These are phyloP conservation scores for Ianthella basta DNA, from an alignment of 37 sponge, comb jelly and placozoan species.

Conservation along the genomic window DNA sequence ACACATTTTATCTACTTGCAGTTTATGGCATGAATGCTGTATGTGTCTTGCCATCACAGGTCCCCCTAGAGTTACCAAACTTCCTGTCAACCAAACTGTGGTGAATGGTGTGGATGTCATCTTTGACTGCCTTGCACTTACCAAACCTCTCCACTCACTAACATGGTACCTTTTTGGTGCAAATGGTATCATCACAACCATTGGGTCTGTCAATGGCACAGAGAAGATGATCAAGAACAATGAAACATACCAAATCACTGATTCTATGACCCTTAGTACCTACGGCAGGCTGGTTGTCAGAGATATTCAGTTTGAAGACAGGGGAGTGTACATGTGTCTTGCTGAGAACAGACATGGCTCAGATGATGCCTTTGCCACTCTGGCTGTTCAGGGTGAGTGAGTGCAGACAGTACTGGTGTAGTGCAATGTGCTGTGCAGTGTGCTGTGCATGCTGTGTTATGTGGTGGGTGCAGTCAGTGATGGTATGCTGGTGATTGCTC, in stretches of 20 bases:
- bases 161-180: constrained; percentile 49
- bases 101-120: constrained; percentile 44
- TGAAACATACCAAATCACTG: too few relatives aligned
- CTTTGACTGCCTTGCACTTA: constrained; percentile 50
- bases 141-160: constrained; percentile 44
- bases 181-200: neutral
- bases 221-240: too few relatives aligned
- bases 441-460: neutral
- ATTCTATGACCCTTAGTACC: too few relatives aligned
- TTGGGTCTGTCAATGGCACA: neutral
- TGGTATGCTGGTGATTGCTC: neutral
- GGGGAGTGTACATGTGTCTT: constrained; percentile 63
- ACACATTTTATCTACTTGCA: too few relatives aligned
- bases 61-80: constrained; percentile 41
- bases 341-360: constrained; percentile 40
- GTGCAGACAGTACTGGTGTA: too few relatives aligned
- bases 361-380: neutral
- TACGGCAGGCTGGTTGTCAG: constrained; percentile 57
- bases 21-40: too few relatives aligned
- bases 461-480: neutral
- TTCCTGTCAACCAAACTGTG: constrained; percentile 35
- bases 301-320: constrained; percentile 50
- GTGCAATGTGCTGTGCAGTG: neutral
- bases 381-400: too few relatives aligned
- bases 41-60: too few relatives aligned